Conservation (phyloP, 2,888 invertebrate species). For the Malthinus seriepunctatus region DNA sequence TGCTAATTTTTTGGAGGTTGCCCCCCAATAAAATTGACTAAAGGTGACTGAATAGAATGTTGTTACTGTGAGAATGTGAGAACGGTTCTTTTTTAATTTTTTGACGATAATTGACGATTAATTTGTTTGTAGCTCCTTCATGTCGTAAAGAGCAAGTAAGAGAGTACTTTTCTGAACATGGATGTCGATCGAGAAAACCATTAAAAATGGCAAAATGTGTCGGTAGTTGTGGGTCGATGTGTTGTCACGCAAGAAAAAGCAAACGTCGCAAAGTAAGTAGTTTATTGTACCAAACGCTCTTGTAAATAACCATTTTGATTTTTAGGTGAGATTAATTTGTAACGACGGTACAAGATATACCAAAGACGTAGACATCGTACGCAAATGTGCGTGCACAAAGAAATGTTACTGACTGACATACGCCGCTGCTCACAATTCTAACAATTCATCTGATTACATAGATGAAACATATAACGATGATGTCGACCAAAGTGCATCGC, state of each 20-base stretch:
- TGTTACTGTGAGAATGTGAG: background rate
- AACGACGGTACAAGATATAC: slow-evolving; percentile 91
- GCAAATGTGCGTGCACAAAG: slow-evolving; percentile 94
- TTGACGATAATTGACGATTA: slow-evolving; percentile 4
- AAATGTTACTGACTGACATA: slow-evolving; percentile 80
- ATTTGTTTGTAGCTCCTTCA: slow-evolving; percentile 64
- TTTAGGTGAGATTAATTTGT: slow-evolving; percentile 86
- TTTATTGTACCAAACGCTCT: background rate
- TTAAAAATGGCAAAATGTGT: slow-evolving; percentile 88
- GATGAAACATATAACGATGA: slow-evolving; percentile 19
- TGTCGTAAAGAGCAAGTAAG: slow-evolving; percentile 89
- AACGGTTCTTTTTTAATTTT: background rate
- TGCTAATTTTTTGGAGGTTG: too few relatives aligned
- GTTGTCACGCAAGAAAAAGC: slow-evolving; percentile 90
- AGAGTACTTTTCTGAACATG: slow-evolving; percentile 88
- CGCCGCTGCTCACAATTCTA: slow-evolving; percentile 62
- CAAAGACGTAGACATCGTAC: slow-evolving; percentile 94
- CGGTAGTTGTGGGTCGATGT: slow-evolving; percentile 79
- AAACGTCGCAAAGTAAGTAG: slow-evolving; percentile 84
- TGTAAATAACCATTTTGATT: slow-evolving; percentile 6
- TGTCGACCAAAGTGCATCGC: slow-evolving; percentile 24
- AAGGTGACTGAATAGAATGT: background rate
- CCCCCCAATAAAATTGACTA: too few relatives aligned
- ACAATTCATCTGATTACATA: slow-evolving; percentile 37
- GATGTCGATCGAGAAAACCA: slow-evolving; percentile 87